Evolutionary conservation across 2,888 invertebrate genomes (phyloP), one percentile per base, ranked within the genome.

Genomic region (Chymomyza amoena): DNA sequence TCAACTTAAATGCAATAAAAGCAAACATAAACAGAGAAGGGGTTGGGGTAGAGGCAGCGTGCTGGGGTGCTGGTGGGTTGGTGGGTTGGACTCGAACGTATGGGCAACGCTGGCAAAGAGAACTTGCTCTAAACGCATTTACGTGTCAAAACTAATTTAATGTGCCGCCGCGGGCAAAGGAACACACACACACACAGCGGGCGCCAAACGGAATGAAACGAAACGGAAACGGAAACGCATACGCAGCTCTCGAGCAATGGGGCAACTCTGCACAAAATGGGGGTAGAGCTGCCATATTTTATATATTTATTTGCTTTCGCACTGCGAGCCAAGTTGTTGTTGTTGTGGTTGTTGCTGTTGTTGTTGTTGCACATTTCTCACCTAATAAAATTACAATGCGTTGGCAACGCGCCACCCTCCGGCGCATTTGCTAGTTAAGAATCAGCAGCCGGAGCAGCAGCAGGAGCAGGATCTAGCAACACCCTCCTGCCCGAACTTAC

Each of bases 81-180:
- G 15, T 64, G 52, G 50, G 13, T 6, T 13, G 59, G 0, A 1
- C 9, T 32, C 7, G 32, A 32, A 32, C 32, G 32, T 32, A 32
- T 32, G 32, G 32, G 32, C 32, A 66, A 72, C 62, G 50, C 72
- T 51, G 18, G 28, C 18, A 36, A 32, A 61, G 61, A 45, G 36
- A 61, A 36, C n/a, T 61, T 70, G 76, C 79, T 84, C 79, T 84
- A 85, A 85, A 88, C 84, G 88, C 82, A 82, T 87, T 85, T 88
- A 82, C 88, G 87, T 85, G 88, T 85, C 85, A 82, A 79, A 85
- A 88, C 87, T 85, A 85, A 85, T 85, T 88, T 88, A 87, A 82
- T 84, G 80, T 73, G 69, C 68, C 69, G 32, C 61, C 65, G 64
- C 32, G 64, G 61, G 61, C 18, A 64, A 62, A 61, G 51, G 59